These are phyloP conservation scores for Orthosia gracilis DNA, from an alignment of 2,888 invertebrate species.

Conservation along the genomic window DNA sequence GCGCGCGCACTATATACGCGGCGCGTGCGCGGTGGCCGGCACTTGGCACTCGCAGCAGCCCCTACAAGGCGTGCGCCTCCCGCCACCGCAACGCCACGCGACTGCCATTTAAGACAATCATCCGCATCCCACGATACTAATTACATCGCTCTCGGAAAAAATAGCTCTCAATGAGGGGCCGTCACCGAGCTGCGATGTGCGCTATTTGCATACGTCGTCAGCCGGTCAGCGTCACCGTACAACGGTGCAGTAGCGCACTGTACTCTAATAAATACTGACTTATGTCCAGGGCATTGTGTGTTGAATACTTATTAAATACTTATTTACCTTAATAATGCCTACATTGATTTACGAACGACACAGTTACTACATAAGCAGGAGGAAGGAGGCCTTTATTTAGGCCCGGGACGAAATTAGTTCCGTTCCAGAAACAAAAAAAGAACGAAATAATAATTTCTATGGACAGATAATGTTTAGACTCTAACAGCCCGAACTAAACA, in stretches of 20 bases:
- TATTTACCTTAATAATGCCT: too few species aligned
- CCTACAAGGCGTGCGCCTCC: slow-evolving; percentile 67
- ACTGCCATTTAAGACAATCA: slow-evolving; percentile 79
- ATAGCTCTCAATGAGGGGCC: slow-evolving; percentile 63
- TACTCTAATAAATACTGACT: too few species aligned
- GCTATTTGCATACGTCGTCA: slow-evolving; percentile 34
- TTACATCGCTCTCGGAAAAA: slow-evolving; percentile 72
- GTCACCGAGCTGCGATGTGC: slow-evolving; percentile 16
- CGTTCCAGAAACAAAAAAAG: too few species aligned
- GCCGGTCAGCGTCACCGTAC: neutral
- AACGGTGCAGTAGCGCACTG: neutral
- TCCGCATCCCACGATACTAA: slow-evolving; percentile 63
- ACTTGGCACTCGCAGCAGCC: slow-evolving; percentile 64
- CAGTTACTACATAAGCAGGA: too few species aligned
- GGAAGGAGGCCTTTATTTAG: too few species aligned
- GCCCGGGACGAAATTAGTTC: too few species aligned
- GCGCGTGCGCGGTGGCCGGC: slow-evolving; percentile 40
- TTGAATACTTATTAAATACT: too few species aligned
- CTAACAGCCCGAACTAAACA: too few species aligned
- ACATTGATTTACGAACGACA: too few species aligned
- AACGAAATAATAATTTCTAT: too few species aligned
- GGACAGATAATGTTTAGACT: too few species aligned
- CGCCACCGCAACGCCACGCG: slow-evolving; percentile 45
- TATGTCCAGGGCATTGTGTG: too few species aligned
- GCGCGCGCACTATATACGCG: slow-evolving; percentile 64